Evolutionary conservation across 2,797 vertebrate genomes (phyloP).

Genomic region (Malacoraja senta): DNA sequence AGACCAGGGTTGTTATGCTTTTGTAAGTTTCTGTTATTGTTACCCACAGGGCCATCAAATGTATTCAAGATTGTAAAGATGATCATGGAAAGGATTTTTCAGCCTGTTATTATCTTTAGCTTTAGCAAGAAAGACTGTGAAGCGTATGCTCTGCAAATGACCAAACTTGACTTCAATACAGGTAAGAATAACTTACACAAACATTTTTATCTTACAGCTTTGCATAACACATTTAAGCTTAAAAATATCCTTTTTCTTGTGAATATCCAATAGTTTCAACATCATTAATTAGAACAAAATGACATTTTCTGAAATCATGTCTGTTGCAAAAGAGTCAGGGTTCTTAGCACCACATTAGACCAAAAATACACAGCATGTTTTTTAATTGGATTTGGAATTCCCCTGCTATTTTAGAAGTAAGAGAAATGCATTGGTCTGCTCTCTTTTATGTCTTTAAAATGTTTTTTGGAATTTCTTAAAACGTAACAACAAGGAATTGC

Average conservation of each 20-base stretch:
- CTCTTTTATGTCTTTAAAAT: too few relatives aligned
- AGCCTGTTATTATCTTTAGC: slow-evolving; percentile 97
- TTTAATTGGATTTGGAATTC: not conserved
- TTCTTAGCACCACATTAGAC: not conserved
- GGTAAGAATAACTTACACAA: slow-evolving; percentile 54
- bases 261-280: not conserved
- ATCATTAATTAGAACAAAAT: not conserved
- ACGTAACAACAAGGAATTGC: too few relatives aligned
- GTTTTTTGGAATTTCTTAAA: too few relatives aligned
- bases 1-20: too few relatives aligned
- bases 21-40: not conserved
- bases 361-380: not conserved
- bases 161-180: slow-evolving; percentile 92
- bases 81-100: slow-evolving; percentile 99
- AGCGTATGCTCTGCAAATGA: slow-evolving; percentile 92
- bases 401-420: not conserved
- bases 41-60: slow-evolving; percentile 76
- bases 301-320: not conserved
- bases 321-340: not conserved
- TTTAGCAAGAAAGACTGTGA: slow-evolving; percentile 99
- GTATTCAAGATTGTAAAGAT: slow-evolving; percentile 99
- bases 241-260: not conserved
- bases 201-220: slow-evolving; percentile 8
- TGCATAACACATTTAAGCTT: not conserved
- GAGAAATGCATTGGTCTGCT: not conserved